Conservation (phyloP, 2,797 vertebrate genomes). For the Molossus molossus region DNA sequence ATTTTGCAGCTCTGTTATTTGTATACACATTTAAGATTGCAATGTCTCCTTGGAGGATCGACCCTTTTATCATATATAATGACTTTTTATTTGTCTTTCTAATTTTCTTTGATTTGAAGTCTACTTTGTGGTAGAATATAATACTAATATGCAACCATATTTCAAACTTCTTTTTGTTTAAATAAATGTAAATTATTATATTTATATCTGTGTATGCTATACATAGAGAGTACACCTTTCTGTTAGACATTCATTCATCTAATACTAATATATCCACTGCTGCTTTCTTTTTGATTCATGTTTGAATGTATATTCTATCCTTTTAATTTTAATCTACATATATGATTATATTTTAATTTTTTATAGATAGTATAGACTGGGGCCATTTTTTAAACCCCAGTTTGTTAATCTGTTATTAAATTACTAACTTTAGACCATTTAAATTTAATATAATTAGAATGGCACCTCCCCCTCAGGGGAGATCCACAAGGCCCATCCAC, state of each 20-base stretch:
- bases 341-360: neutral
- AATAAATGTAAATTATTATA: neutral
- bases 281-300: neutral
- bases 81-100: neutral
- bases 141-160: neutral
- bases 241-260: neutral
- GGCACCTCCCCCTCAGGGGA: no score
- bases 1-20: neutral
- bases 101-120: neutral
- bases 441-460: no score
- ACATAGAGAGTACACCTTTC: neutral
- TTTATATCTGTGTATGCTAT: neutral
- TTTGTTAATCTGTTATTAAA: neutral
- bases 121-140: neutral
- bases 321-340: neutral
- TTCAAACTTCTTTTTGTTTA: neutral
- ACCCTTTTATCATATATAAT: neutral
- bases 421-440: neutral
- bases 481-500: no score
- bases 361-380: neutral
- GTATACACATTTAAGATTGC: neutral
- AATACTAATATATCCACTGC: neutral
- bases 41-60: neutral
- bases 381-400: neutral
- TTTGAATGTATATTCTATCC: neutral